Base-by-base conservation (phyloP, 2,888 invertebrate genomes). In the Scrobipalpa costella region DNA sequence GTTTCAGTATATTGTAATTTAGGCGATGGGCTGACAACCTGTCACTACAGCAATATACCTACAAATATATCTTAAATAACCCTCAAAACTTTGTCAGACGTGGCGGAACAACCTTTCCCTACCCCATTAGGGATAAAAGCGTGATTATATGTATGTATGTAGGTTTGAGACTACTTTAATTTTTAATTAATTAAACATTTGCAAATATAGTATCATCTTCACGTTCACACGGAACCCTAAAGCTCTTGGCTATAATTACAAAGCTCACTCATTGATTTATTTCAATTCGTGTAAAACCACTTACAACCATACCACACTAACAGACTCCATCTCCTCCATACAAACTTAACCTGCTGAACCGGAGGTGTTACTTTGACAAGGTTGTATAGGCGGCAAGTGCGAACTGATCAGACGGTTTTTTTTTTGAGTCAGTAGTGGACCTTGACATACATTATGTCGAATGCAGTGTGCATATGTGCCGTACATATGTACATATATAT, bases 401-500 rank as follows among this genome's bases (percentile, higher is more conserved):
- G 74, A 75, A 75, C 75, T 72, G 69, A 73, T 77, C 74, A 73
- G 73, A 71, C 36, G 62, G n/a, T n/a, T n/a, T 73, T 74, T 78
- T 73, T 78, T 75, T 86, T 88, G 86, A 88, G 88, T 83, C 85
- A 85, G 87, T 88, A 76, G 88, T 59, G 73, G 80, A 71, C 89
- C 89, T 78, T 89, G 88, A 86, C 88, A 86, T 73, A 71, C 76
- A 78, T 88, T 77, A 85, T 83, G 72, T 78, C 71, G 71, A 66
- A 68, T 68, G 66, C 67, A 64, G n/a, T n/a, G 70, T 68, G 67
- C 72, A 73, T 69, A 72, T 69, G 64, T n/a, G 36, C 5, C 40
- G 44, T 27, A n/a, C n/a, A n/a, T n/a, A n/a, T n/a, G n/a, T n/a
- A n/a, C n/a, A n/a, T n/a, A n/a, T n/a, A n/a, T n/a, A n/a, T n/a